Evolutionary conservation across 1,140 invertebrate genomes (phyloP), one percentile per base, ranked within the genome.

Genomic region (Papilio polyxenes): DNA sequence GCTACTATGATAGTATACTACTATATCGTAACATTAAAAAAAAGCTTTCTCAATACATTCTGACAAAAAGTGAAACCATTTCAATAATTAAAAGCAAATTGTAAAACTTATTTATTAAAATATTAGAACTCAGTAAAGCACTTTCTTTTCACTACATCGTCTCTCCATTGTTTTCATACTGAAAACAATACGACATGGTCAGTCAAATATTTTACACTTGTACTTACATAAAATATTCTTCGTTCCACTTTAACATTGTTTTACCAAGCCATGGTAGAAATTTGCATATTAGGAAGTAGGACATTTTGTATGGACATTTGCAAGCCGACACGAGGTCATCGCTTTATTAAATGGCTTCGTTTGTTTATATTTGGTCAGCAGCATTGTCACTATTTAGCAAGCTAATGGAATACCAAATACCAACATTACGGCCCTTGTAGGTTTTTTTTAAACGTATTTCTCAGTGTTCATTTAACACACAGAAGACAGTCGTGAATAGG

Each of bases 201-300:
- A 20, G 53, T 79, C 37, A 79, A 79, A 79, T 59, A 48, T 79
- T 77, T 49, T 15, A 59, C 37, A 37, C 53, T 17, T 77, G 53
- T 7, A 77, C 49, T 51, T 59, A 79, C 62, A 62, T 74, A 77
- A 82, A 78, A 88, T 89, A 85, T 86, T 89, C 87, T 62, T 83
- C 86, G 90, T 82, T 88, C 89, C 85, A 90, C 88, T 88, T 90
- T 69, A 74, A 86, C 84, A 92, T 92, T 92, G 92, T 94, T 91
- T 86, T 88, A 85, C 87, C 82, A 91, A 87, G 89, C 86, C 85
- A 88, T 90, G 88, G 87, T 84, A 89, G 85, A 83, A 86, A 92
- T 93, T 92, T 89, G 88, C 92, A 94, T 94, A 91, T 93, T 91
- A 90, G 89, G 92, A 94, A 93, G 90, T 92, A 85, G 92, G 90